These are phyloP conservation scores for Fistularia commersonii DNA, from an alignment of 2,797 vertebrate species.

Conservation along the genomic window DNA sequence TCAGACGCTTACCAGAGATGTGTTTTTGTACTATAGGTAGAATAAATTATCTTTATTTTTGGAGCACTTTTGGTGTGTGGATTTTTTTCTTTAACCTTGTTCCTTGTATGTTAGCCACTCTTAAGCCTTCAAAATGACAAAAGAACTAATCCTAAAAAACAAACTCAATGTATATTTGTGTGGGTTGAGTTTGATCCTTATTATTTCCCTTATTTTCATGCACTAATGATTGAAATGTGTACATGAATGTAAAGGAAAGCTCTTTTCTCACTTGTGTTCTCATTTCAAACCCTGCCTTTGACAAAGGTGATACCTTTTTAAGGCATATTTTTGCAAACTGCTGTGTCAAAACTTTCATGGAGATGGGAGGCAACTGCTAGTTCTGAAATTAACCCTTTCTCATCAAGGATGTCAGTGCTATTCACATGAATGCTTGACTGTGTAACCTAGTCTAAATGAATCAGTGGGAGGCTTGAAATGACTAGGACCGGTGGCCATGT, in stretches of 20 bases:
- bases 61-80: too few species aligned
- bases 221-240: not conserved
- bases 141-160: too few species aligned
- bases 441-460: constrained; percentile 65
- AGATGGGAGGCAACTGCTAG: constrained; percentile 61
- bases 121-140: too few species aligned
- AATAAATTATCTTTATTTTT: too few species aligned
- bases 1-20: too few species aligned
- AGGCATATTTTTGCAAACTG: constrained; percentile 56
- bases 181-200: too few species aligned
- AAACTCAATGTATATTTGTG: too few species aligned
- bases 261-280: constrained; percentile 3
- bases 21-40: too few species aligned
- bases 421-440: constrained; percentile 29
- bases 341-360: constrained; percentile 55
- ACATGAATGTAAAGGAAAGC: not conserved
- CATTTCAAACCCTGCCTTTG: constrained; percentile 12
- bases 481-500: constrained; percentile 60
- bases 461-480: constrained; percentile 69
- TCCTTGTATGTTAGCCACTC: too few species aligned
- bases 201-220: too few species aligned
- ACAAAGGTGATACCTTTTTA: constrained; percentile 47
- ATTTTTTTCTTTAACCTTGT: too few species aligned
- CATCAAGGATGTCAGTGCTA: constrained; percentile 58
- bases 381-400: constrained; percentile 72